Evolutionary conservation across 2,888 invertebrate species (phyloP).

Genomic region (Elysia crispata): DNA sequence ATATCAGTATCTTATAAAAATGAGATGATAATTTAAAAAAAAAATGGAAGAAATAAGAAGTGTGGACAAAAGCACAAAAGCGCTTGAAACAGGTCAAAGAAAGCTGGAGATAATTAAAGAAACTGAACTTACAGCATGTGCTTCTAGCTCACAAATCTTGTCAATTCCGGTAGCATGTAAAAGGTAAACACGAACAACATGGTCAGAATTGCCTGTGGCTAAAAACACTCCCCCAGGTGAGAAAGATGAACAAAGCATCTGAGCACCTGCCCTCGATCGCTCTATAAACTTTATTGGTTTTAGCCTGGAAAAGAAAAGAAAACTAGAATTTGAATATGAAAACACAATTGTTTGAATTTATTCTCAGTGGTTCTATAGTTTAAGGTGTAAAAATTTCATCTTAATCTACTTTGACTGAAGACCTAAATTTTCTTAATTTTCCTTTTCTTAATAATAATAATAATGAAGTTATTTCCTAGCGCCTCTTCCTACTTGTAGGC

Average conservation of each 20-base stretch:
- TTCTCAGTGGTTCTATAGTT: background rate
- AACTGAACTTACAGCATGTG: constrained; percentile 83
- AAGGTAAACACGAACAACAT: constrained; percentile 92
- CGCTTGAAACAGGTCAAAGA: too few relatives aligned
- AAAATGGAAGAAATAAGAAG: too few relatives aligned
- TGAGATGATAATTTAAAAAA: too few relatives aligned
- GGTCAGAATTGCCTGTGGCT: constrained; percentile 96
- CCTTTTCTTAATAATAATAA: too few relatives aligned
- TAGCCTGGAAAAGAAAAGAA: constrained; percentile 80
- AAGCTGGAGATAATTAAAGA: too few relatives aligned
- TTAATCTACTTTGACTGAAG: too few relatives aligned
- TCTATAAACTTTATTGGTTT: constrained; percentile 95
- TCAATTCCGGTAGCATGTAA: constrained; percentile 88
- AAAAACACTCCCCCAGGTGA: constrained; percentile 91
- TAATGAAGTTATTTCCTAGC: too few relatives aligned
- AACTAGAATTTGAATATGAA: constrained; percentile 5
- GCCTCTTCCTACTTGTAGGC: too few relatives aligned
- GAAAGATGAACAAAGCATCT: constrained; percentile 95
- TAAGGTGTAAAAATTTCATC: background rate
- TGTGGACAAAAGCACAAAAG: too few relatives aligned
- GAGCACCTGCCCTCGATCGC: constrained; percentile 93
- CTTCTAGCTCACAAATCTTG: constrained; percentile 86
- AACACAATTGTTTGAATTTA: background rate
- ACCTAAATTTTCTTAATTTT: too few relatives aligned
- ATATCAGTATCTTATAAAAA: too few relatives aligned